Base-by-base conservation (phyloP, 2,888 invertebrate species). In the Craniophora ligustri region DNA sequence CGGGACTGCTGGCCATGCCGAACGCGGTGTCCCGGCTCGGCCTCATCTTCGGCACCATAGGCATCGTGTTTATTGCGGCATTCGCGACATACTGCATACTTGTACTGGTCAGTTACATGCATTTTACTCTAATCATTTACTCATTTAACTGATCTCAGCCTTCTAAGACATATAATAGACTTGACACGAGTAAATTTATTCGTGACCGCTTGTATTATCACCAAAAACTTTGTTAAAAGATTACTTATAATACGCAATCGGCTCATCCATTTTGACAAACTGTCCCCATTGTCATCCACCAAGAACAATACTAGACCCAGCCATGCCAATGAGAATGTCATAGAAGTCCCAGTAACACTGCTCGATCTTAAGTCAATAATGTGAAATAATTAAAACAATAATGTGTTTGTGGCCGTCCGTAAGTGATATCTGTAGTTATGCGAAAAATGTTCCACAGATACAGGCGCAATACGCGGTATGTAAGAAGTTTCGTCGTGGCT, bases 1-100 rank as follows among this genome's bases (percentile, higher is more conserved):
- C 98, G 0, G 99, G 99, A 2, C 97, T 99, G 61, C 92, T 99
- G 49, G 98, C 98, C 14, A 97, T 99, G 96, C 97, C 98, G 0
- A 94, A 92, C 51, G 94, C 94, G 1, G 88, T 94, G 15, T 31
- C 53, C 2, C 80, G 85, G n/a, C 44, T 85, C 28, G 97, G 97
- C 0, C 81, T 97, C 1, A 81, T 95, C 62, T 91, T 94, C 13
- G 96, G 96, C 19, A 81, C 94, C 18, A 73, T 95, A 32, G 95
- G 95, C 0, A 92, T 96, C 2, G 75, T 95, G n/a, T 34, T 95
- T 11, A 94, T 97, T 53, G 96, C 96, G 15, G 55, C 89, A 26
- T 92, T 97, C 30, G 96, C 96, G 76, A 95, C 95, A 1, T 96
- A 96, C 84, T 97, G 97, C 80, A 95, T 97, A 84, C 96, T 96